Evolutionary conservation across 92 coral and sea anemone genomes (phyloP).

Genomic region (Heliopora coerulea): DNA sequence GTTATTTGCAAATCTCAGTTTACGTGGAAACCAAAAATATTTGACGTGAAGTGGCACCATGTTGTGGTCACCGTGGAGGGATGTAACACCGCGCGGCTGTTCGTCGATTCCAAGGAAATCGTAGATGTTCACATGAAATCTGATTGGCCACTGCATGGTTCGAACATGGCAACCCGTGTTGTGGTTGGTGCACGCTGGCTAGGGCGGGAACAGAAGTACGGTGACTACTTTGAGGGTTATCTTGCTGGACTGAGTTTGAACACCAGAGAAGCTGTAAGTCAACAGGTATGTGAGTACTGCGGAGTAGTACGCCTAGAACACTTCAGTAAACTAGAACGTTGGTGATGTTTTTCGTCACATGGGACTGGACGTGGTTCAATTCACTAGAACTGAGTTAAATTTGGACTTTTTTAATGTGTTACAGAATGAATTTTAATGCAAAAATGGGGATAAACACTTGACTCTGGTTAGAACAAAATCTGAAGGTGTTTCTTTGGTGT

Average conservation of each 20-base stretch:
- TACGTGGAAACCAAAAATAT: slow-evolving; percentile 70
- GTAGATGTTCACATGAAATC: slow-evolving; percentile 21
- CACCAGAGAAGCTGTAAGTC: slow-evolving; percentile 56
- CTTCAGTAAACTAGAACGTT: no score
- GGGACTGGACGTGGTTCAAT: no score
- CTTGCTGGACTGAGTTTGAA: slow-evolving; percentile 79
- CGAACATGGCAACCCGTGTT: slow-evolving; percentile 56
- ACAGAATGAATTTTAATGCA: no score
- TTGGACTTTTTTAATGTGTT: no score
- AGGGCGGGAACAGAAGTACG: slow-evolving; percentile 65
- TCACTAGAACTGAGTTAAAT: no score
- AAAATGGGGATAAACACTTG: no score
- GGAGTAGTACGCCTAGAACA: no score
- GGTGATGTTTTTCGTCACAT: no score
- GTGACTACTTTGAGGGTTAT: slow-evolving; percentile 68
- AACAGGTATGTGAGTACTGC: slow-evolving; percentile 68
- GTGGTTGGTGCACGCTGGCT: slow-evolving; percentile 84
- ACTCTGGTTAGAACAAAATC: no score
- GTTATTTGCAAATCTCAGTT: slow-evolving; percentile 73
- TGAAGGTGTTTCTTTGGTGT: no score
- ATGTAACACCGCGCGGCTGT: slow-evolving; percentile 46
- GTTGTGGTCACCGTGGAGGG: slow-evolving; percentile 65
- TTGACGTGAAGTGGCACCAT: slow-evolving; percentile 88
- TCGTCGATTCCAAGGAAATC: slow-evolving; percentile 25
- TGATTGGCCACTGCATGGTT: slow-evolving; percentile 84